Conservation (phyloP, 2,888 invertebrate genomes). For the Drosophila pegasa region DNA sequence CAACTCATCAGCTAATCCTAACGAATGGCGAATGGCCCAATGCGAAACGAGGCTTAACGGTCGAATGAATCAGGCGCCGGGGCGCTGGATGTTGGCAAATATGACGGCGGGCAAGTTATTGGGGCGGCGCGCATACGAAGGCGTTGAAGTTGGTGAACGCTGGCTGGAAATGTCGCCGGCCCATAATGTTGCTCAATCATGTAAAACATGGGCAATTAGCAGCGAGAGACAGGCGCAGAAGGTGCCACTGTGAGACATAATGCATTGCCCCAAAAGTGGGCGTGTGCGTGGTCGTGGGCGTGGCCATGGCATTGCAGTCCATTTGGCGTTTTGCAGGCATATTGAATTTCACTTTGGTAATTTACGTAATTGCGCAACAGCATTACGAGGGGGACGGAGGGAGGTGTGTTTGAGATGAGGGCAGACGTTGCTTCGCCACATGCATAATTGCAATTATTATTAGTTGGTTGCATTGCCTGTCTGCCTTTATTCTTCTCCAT, state of each 20-base stretch:
- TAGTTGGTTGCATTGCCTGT: constrained; percentile 32
- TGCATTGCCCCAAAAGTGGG: constrained; percentile 23
- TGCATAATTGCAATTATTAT: constrained; percentile 64
- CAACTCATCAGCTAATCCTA: constrained; percentile 21
- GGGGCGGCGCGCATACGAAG: background rate
- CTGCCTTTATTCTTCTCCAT: constrained; percentile 3
- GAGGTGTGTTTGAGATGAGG: too few species aligned
- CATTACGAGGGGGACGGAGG: constrained; percentile 21
- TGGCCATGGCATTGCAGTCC: constrained; percentile 27
- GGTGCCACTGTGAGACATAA: constrained; percentile 46
- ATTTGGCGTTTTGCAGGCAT: constrained; percentile 56
- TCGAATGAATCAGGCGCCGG: constrained; percentile 23
- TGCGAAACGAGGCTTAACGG: constrained; percentile 18
- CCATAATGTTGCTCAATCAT: constrained; percentile 64
- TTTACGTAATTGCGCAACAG: constrained; percentile 72
- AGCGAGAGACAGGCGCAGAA: constrained; percentile 25
- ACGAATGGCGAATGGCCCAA: constrained; percentile 13
- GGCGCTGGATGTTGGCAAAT: background rate
- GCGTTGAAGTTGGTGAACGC: constrained; percentile 5
- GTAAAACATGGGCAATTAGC: constrained; percentile 73
- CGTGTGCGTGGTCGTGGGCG: background rate
- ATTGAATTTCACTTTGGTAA: constrained; percentile 74
- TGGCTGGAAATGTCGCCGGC: constrained; percentile 21
- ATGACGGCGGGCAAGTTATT: background rate
- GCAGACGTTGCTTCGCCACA: constrained; percentile 16